Evolutionary conservation across 92 coral and sea anemone species (phyloP).

Genomic region (Umimayanthus kanabou): DNA sequence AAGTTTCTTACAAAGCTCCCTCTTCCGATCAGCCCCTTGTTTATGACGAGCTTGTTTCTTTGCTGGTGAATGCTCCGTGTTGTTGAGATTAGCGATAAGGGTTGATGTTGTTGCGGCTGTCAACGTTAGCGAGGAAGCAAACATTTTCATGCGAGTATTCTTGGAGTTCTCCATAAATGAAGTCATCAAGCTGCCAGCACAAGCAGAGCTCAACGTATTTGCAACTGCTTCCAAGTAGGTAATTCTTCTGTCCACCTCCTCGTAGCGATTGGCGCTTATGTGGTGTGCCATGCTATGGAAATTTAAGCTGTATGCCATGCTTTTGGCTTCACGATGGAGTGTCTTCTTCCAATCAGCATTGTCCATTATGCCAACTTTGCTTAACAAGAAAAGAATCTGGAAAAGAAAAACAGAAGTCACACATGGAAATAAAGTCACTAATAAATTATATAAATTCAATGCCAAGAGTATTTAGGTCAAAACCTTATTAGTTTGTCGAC

Average conservation of each 20-base stretch:
- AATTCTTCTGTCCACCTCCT: neutral
- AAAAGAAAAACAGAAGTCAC: too few species aligned
- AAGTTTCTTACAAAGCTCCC: neutral
- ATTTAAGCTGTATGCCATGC: neutral
- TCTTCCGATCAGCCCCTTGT: neutral
- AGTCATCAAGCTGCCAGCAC: slow-evolving; percentile 5
- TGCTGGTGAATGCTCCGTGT: slow-evolving; percentile 7
- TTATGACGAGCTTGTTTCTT: neutral
- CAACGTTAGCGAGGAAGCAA: neutral
- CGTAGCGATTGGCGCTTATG: neutral
- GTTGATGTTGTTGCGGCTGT: neutral
- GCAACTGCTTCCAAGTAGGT: neutral
- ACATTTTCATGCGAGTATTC: neutral
- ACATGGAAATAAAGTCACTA: too few species aligned
- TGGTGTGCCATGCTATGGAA: neutral
- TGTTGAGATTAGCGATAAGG: neutral
- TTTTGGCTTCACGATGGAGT: neutral
- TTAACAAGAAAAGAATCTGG: too few species aligned
- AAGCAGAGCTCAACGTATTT: neutral
- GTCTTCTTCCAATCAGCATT: neutral
- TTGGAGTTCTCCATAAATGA: neutral
- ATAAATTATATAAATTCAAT: too few species aligned
- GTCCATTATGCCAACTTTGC: neutral
- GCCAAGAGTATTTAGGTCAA: too few species aligned
- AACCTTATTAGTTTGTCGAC: too few species aligned